Conservation (phyloP, 2,113 vertebrate genomes). For the Podarcis muralis region DNA sequence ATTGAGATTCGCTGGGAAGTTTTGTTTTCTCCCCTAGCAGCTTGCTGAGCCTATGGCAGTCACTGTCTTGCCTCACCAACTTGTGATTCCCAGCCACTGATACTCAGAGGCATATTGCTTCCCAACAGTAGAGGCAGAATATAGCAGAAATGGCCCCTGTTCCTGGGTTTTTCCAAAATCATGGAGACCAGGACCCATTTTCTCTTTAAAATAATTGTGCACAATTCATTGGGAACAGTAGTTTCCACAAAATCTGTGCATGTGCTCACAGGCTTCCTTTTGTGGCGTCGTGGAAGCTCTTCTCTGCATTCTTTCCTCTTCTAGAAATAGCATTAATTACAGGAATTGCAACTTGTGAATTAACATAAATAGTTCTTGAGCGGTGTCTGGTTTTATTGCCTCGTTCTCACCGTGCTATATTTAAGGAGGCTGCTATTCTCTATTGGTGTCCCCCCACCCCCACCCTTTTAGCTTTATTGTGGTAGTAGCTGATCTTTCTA, state of each 20-base stretch:
- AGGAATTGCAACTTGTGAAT: not conserved
- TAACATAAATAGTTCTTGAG: not conserved
- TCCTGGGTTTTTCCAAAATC: not conserved
- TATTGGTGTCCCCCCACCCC: too few relatives aligned
- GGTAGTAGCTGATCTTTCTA: not conserved
- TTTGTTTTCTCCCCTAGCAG: not conserved
- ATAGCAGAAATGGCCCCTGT: too few relatives aligned
- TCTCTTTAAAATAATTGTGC: not conserved
- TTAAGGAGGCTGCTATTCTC: not conserved
- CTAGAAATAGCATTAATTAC: not conserved
- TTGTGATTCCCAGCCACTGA: too few relatives aligned
- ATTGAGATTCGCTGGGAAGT: too few relatives aligned
- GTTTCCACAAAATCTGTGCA: not conserved
- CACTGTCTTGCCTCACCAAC: not conserved
- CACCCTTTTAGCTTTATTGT: not conserved
- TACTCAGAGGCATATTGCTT: too few relatives aligned
- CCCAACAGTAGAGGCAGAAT: too few relatives aligned
- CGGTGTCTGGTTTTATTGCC: not conserved
- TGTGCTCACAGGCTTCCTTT: not conserved
- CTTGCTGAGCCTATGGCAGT: not conserved
- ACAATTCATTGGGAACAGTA: not conserved
- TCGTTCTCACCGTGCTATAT: not conserved
- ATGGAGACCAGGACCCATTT: not conserved
- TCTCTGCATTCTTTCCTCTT: not conserved
- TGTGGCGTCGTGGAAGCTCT: not conserved